Base-by-base conservation (phyloP, 2,888 invertebrate species). In the Anaspis maculata region DNA sequence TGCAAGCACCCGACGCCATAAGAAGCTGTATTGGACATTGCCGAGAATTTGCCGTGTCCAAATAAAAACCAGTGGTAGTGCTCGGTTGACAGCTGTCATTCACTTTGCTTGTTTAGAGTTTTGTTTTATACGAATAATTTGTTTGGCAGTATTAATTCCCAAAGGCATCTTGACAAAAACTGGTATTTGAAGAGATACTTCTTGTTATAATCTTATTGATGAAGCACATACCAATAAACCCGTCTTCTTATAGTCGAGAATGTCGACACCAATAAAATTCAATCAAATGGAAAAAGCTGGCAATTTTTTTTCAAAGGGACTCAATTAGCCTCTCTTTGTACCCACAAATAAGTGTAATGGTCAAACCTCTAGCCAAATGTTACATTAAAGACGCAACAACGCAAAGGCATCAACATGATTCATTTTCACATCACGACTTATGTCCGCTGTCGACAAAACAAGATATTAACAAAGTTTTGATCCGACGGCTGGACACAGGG, bases 391-490 rank as follows among this genome's bases (percentile, higher is more conserved):
- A 19, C 19, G 19, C 5, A 9, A 19, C 9, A 19, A 19, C n/a
- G n/a, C n/a, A n/a, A n/a, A n/a, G n/a, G n/a, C n/a, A n/a, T n/a
- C n/a, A n/a, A n/a, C n/a, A n/a, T n/a, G 44, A 51, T 55, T 52
- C 39, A 49, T 50, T 55, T 55, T 51, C 55, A 42, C 45, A 49
- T 53, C 55, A 55, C 52, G 55, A 46, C 45, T 31, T 25, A 21
- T 44, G 43, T 35, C 19, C 19, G 38, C 42, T 46, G 46, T 41
- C 46, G 46, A 44, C 53, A 51, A 52, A 53, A 52, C 55, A 53
- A 55, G 54, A 56, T 56, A 56, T 56, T 56, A 56, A 56, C 56
- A 56, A 56, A 56, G 54, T 56, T 56, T 53, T 42, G 42, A 42
- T 41, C 45, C 41, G 41, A 40, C 39, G 46, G 48, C n/a, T n/a